A percentile compares a stretch with the other conserved stretches of the same genome.
These are phyloP conservation scores for Xylocampa areola DNA, from an alignment of 2,888 invertebrate species.

Conservation along the genomic window DNA sequence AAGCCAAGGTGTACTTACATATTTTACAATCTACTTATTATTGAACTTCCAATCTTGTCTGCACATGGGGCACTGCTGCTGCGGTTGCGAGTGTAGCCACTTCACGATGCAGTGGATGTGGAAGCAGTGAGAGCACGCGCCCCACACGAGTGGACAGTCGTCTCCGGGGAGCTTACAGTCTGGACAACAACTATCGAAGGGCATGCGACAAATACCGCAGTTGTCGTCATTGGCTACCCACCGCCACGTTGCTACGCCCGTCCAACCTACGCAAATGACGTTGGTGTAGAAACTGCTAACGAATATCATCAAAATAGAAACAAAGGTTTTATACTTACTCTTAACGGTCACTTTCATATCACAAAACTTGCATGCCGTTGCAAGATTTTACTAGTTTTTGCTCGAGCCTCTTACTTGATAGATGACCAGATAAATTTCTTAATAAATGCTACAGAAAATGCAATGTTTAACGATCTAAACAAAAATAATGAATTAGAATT, in stretches of 20 bases:
- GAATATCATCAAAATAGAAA: conserved; percentile 20
- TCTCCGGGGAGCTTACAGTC: conserved; percentile 99
- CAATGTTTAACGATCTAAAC: too few species aligned
- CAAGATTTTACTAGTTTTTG: conserved; percentile 11
- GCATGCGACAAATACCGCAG: conserved; percentile 99
- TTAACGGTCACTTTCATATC: conserved; percentile 91
- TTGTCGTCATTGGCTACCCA: conserved; percentile 99
- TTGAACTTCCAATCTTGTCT: conserved; percentile 99
- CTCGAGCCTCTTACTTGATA: neutral
- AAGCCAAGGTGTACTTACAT: conserved; percentile 42
- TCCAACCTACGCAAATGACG: conserved; percentile 92
- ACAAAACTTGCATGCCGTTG: conserved; percentile 48
- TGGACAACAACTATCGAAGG: conserved; percentile 99
- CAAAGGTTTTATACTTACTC: conserved; percentile 80
- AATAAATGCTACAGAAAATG: too few species aligned
- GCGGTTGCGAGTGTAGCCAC: conserved; percentile 98
- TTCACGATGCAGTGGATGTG: conserved; percentile 99
- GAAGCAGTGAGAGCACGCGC: conserved; percentile 99
- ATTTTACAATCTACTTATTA: conserved; percentile 88
- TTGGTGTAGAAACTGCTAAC: conserved; percentile 18
- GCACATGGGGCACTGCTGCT: conserved; percentile 98
- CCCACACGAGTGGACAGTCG: conserved; percentile 99
- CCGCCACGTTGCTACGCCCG: conserved; percentile 99
- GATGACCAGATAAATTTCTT: too few species aligned
- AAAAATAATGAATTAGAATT: too few species aligned